These are phyloP conservation scores for Lepidocyrtinus sp. DNA, from an alignment of 2,888 invertebrate genomes.

Conservation along the genomic window DNA sequence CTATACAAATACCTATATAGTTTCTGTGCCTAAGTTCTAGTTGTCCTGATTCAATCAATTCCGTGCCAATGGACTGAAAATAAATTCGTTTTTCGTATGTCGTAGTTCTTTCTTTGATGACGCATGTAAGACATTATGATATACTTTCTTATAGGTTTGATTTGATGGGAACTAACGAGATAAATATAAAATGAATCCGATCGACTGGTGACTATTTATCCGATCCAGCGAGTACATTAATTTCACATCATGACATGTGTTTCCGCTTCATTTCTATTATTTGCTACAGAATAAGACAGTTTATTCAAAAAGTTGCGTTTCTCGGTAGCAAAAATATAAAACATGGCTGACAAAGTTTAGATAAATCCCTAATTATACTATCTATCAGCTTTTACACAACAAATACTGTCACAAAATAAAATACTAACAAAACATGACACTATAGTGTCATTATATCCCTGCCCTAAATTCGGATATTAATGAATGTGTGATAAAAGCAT, in stretches of 20 bases:
- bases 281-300: background rate
- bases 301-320: too few relatives aligned
- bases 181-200: conserved; percentile 20
- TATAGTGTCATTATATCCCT: too few relatives aligned
- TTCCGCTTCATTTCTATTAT: conserved; percentile 41
- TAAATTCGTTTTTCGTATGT: conserved; percentile 38
- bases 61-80: conserved; percentile 57
- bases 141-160: background rate
- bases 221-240: conserved; percentile 9
- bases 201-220: background rate
- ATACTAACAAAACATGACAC: too few relatives aligned
- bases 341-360: too few relatives aligned
- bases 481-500: too few relatives aligned
- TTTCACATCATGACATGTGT: conserved; percentile 34
- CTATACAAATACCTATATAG: too few relatives aligned
- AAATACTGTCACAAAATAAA: too few relatives aligned
- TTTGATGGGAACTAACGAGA: conserved; percentile 20
- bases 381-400: too few relatives aligned
- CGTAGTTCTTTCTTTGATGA: background rate
- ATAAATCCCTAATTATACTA: too few relatives aligned
- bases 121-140: background rate
- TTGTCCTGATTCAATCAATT: conserved; percentile 63
- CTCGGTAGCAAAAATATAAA: too few relatives aligned
- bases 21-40: too few relatives aligned
- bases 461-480: too few relatives aligned